phyloP scores from a whole-genome alignment of 2,888 invertebrate genomes.

The Ganaspis brasiliensis region DNA sequence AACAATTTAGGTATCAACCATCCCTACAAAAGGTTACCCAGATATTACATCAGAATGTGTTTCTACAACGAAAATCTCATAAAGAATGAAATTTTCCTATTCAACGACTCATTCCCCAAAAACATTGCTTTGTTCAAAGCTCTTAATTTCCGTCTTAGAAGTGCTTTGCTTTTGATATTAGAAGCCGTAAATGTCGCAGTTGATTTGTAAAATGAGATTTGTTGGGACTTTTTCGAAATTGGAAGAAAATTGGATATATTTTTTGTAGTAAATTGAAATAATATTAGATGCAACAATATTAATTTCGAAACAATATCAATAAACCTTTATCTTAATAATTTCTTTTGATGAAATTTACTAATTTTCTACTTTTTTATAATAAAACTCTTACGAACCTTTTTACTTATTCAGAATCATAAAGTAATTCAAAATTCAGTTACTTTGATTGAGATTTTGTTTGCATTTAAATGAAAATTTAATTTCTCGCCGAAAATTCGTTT shows the following conservation, averaged over 20 bases:
- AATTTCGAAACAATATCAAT: too few relatives aligned
- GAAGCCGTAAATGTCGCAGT: neutral
- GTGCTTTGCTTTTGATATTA: neutral
- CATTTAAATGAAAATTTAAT: slow-evolving; percentile 7
- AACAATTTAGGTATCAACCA: slow-evolving; percentile 20
- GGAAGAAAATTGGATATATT: neutral
- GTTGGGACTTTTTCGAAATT: neutral
- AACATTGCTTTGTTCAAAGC: neutral
- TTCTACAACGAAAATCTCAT: slow-evolving; percentile 26
- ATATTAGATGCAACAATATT: too few relatives aligned
- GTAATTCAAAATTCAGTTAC: neutral
- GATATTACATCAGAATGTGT: slow-evolving; percentile 32
- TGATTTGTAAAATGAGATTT: neutral
- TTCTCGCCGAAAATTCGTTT: slow-evolving; percentile 4
- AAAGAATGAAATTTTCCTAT: slow-evolving; percentile 26
- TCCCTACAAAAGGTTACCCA: neutral
- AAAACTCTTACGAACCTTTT: too few relatives aligned
- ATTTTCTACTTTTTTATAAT: too few relatives aligned
- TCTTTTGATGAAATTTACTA: too few relatives aligned
- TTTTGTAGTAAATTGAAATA: too few relatives aligned
- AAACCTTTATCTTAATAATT: too few relatives aligned
- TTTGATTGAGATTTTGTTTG: neutral
- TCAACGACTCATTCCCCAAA: neutral
- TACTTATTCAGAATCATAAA: too few relatives aligned
- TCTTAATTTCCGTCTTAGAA: neutral